Evolutionary conservation across 2,797 vertebrate genomes (phyloP), one percentile per base, ranked within the genome.

Genomic region (Setipinna tenuifilis): DNA sequence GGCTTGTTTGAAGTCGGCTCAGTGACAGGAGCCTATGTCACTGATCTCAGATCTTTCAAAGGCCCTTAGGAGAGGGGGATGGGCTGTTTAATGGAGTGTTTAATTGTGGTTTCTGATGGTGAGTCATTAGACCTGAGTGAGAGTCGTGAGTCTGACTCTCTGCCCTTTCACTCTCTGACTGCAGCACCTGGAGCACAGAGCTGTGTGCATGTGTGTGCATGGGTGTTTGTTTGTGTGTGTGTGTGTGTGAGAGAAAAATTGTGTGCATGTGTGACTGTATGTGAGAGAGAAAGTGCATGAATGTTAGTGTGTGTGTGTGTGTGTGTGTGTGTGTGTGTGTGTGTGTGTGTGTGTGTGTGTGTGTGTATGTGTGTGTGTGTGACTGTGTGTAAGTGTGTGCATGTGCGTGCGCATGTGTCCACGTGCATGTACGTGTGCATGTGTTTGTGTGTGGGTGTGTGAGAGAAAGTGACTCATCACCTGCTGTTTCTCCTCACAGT

Each of bases 371-470:
- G 35, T 41, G 35, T 41, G 35, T 41, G 35, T 41, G 35, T 41
- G 35, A 41, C 2, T 41, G 35, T 41, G 65, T 71, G 28, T 35
- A 10, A 1, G 50, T 54, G 50, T 54, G 50, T 54, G 50, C 50
- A 54, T 85, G 81, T 59, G 65, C 25, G 14, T 50, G 71, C 82
- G 81, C 46, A 31, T 48, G 68, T 31, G 50, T 82, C 23, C 25
- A 14, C 11, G 78, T 12, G 75, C 17, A 4, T 28, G 65, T 25
- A 17, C 7, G 54, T 46, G 35, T 80, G 6, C 65, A 58, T n/a
- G 41, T 80, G 83, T 6, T 44, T 65, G 50, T 54, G 50, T 54
- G 50, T 3, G 50, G 1, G 50, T 3, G 50, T 3, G 50, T 3
- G 50, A 54, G 50, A 10, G 7, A 54, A 54, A 54, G 35, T 78